Conservation (phyloP, 2,888 invertebrate species). For the Oligia strigilis region DNA sequence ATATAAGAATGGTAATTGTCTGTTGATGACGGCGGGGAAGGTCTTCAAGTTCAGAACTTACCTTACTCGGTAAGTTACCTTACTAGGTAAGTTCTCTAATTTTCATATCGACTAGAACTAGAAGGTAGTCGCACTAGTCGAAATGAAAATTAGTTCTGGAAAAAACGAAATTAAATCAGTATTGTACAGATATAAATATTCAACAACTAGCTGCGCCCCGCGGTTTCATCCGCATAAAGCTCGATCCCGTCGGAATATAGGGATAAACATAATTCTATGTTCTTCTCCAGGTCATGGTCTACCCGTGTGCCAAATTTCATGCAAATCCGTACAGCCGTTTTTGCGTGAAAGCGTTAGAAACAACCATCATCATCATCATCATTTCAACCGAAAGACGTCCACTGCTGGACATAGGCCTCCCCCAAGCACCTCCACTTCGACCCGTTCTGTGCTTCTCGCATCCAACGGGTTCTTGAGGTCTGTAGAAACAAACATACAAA, state of each 20-base stretch:
- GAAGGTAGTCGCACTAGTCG: neutral
- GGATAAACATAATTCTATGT: no score
- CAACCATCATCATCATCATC: no score
- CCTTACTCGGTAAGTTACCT: neutral
- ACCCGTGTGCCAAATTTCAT: no score
- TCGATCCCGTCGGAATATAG: no score
- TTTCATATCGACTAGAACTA: neutral
- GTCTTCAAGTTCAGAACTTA: neutral
- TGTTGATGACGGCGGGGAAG: neutral
- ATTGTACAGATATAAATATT: neutral
- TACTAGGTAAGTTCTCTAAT: neutral
- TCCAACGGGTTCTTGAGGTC: no score
- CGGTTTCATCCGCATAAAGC: no score
- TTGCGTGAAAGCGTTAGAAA: no score
- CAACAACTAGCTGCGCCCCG: neutral
- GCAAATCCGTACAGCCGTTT: neutral
- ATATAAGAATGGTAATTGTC: constrained; percentile 2
- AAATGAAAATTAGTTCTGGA: neutral
- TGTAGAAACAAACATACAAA: no score
- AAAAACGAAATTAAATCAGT: neutral
- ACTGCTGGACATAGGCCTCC: no score
- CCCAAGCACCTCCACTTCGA: no score
- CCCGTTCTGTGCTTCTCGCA: no score
- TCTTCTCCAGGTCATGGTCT: neutral
- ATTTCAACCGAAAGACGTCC: no score